Conservation (phyloP, 2,888 invertebrate genomes). For the Quadroppia sp. region DNA sequence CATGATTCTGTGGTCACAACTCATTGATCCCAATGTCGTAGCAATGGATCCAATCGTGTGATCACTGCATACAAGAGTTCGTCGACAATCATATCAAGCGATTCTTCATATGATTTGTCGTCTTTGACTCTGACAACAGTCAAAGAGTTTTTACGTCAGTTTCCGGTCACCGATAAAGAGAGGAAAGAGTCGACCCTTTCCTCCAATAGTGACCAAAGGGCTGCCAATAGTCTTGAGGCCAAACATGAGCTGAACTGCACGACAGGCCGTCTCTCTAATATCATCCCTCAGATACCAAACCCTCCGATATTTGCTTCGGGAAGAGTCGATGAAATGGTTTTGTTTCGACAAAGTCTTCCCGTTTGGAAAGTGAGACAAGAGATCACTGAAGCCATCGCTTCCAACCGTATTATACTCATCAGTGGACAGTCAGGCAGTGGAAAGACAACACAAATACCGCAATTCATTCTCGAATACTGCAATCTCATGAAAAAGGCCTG, state of each 20-base stretch:
- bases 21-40: conserved; percentile 48
- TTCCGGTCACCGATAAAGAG: conserved; percentile 66
- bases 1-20: not conserved
- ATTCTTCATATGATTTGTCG: conserved; percentile 63
- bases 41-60: conserved; percentile 64
- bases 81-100: conserved; percentile 64
- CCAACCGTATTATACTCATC: conserved; percentile 64
- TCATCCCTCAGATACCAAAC: conserved; percentile 64
- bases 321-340: conserved; percentile 49
- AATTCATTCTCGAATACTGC: conserved; percentile 77
- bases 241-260: conserved; percentile 56
- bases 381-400: conserved; percentile 63
- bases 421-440: conserved; percentile 79
- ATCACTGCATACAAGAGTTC: conserved; percentile 68
- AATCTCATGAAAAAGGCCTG: conserved; percentile 61
- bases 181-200: conserved; percentile 63
- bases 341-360: conserved; percentile 63
- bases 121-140: conserved; percentile 63
- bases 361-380: conserved; percentile 64
- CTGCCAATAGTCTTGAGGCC: conserved; percentile 39
- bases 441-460: conserved; percentile 89
- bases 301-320: conserved; percentile 49
- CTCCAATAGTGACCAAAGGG: conserved; percentile 60
- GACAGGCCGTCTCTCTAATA: conserved; percentile 65
- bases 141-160: conserved; percentile 62